A percentile compares a stretch with the other conserved stretches of the same genome.
phyloP scores from a whole-genome alignment of 1,140 invertebrate genomes.

The Drosophila chauvacae region DNA sequence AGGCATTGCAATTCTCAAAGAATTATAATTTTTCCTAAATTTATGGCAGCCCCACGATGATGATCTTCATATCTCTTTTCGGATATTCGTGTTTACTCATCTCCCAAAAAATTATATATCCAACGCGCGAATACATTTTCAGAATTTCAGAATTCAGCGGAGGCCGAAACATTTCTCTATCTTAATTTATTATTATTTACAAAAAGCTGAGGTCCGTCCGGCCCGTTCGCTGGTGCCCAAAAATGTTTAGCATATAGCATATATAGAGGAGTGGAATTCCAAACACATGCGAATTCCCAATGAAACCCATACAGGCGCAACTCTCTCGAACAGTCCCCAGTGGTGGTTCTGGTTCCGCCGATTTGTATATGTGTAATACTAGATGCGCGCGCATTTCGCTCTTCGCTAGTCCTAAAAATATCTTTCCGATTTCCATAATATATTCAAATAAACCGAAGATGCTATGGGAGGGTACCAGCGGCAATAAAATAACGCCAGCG shows the following conservation, averaged over 20 bases:
- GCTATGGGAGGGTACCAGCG: slow-evolving; percentile 37
- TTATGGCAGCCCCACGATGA: slow-evolving; percentile 29
- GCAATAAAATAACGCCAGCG: slow-evolving; percentile 36
- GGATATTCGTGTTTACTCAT: slow-evolving; percentile 46
- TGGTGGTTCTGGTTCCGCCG: slow-evolving; percentile 36
- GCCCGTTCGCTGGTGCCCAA: slow-evolving; percentile 29
- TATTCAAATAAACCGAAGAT: slow-evolving; percentile 57
- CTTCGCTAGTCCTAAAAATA: slow-evolving; percentile 74
- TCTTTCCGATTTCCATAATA: slow-evolving; percentile 77
- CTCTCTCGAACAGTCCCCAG: slow-evolving; percentile 36
- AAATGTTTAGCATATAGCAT: slow-evolving; percentile 45
- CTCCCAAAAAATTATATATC: slow-evolving; percentile 27
- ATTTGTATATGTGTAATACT: slow-evolving; percentile 68
- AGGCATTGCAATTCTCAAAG: slow-evolving; percentile 29
- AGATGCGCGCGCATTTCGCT: slow-evolving; percentile 75
- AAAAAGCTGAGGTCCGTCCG: slow-evolving; percentile 40
- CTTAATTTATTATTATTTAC: slow-evolving; percentile 51
- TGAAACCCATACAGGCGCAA: slow-evolving; percentile 41
- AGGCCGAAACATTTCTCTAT: slow-evolving; percentile 43
- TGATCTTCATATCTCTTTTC: slow-evolving; percentile 50
- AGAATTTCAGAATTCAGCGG: slow-evolving; percentile 26
- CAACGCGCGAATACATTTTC: slow-evolving; percentile 28
- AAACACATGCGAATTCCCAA: slow-evolving; percentile 53
- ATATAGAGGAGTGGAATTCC: slow-evolving; percentile 48
- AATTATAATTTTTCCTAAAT: slow-evolving; percentile 39